These are phyloP conservation scores for Atherinosoma microstoma DNA, from an alignment of 2,797 vertebrate genomes.

Conservation along the genomic window DNA sequence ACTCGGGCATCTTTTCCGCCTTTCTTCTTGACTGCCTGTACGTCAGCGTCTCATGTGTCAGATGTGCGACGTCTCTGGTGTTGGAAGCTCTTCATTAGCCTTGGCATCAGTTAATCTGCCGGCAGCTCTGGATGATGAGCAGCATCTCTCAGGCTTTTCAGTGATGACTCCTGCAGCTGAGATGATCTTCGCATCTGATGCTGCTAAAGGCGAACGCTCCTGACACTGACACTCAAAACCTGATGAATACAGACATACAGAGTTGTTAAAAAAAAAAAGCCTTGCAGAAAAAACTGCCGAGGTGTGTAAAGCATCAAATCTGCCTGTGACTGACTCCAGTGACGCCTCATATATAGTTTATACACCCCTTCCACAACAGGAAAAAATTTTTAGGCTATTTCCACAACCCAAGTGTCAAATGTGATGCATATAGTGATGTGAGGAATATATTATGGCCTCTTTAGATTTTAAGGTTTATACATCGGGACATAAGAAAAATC, in stretches of 20 bases:
- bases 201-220: neutral
- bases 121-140: neutral
- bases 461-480: neutral
- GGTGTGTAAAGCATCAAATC: neutral
- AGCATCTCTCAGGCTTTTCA: slow-evolving; percentile 4
- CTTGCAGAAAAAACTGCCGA: too few relatives aligned
- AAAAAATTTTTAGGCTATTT: neutral
- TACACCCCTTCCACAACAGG: too few relatives aligned
- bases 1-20: slow-evolving; percentile 20
- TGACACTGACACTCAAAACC: neutral
- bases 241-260: neutral
- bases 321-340: neutral
- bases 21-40: slow-evolving; percentile 21
- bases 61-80: slow-evolving; percentile 27
- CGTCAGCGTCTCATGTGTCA: slow-evolving; percentile 24
- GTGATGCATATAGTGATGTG: neutral
- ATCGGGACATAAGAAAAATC: too few relatives aligned
- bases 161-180: slow-evolving; percentile 26
- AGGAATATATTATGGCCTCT: neutral
- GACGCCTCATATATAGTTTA: too few relatives aligned
- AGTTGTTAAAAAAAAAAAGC: neutral
- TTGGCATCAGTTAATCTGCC: slow-evolving; percentile 7
- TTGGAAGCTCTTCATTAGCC: slow-evolving; percentile 34
- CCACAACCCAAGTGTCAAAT: neutral
- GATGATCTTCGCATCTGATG: slow-evolving; percentile 29